Conservation (phyloP, 1,140 invertebrate genomes). For the Brachystomella parvula region DNA sequence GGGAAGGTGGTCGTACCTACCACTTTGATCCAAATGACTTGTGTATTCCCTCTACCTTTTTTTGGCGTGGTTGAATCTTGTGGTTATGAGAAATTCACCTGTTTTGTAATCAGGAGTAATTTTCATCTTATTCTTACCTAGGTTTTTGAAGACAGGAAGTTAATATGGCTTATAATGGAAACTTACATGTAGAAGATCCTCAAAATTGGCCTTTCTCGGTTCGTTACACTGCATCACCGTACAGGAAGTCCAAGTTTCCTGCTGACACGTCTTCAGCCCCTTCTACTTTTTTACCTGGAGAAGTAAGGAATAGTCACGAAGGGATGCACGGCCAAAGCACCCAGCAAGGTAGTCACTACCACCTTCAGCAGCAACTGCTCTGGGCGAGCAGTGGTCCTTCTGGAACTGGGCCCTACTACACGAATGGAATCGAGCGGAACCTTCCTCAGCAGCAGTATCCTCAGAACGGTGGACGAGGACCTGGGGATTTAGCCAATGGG, state of each 20-base stretch:
- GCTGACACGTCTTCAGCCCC: conserved; percentile 10
- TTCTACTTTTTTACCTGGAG: neutral
- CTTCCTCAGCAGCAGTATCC: neutral
- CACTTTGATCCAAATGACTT: too few relatives aligned
- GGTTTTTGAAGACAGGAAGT: too few relatives aligned
- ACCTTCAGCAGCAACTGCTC: neutral
- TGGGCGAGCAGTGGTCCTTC: too few relatives aligned
- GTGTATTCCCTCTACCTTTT: too few relatives aligned
- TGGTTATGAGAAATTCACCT: too few relatives aligned
- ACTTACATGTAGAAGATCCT: conserved; percentile 21
- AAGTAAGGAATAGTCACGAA: neutral
- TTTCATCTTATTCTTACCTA: too few relatives aligned
- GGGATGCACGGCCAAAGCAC: neutral
- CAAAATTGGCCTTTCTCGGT: conserved; percentile 38
- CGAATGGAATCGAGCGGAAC: neutral
- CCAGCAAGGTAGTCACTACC: neutral
- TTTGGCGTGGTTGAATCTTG: too few relatives aligned
- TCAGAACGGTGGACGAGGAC: neutral
- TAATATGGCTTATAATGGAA: conserved; percentile 33
- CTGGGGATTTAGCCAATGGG: too few relatives aligned
- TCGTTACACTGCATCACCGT: conserved; percentile 36
- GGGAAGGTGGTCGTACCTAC: too few relatives aligned
- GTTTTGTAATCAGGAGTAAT: too few relatives aligned
- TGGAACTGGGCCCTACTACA: too few relatives aligned
- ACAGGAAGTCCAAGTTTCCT: conserved; percentile 36